Evolutionary conservation across 2,888 invertebrate species (phyloP), one percentile per base, ranked within the genome.

Genomic region (Leptothorax acervorum): DNA sequence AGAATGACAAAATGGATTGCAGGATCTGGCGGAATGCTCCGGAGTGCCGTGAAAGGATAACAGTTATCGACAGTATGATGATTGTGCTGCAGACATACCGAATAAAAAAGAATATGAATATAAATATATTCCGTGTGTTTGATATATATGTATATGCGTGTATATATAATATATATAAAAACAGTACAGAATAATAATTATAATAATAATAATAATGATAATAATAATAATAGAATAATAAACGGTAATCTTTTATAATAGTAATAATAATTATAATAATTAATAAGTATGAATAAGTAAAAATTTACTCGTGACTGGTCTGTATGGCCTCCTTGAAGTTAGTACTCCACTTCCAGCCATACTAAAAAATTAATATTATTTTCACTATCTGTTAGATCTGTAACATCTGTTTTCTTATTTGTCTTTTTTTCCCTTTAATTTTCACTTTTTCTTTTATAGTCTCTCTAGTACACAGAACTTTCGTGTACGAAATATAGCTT

Each of bases 261-360:
- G 88, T 92, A 92, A 70, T 82, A 86, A 85, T 89, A 87, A 82
- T 93, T 84, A 89, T 89, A 89, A 86, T 89, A 93, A 93, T 92
- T 92, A 92, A 93, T 92, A 93, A 92, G 90, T 93, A 93, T 93
- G 92, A 93, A 92, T 92, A 90, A 91, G 88, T 93, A 93, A 93
- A 92, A 93, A 92, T 93, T 97, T 97, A 97, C 97, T 97, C 97
- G 96, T 97, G 97, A 96, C 97, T 97, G 96, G 97, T 97, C 93
- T 94, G 94, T 96, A 98, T 97, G 96, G 98, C 98, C 97, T 98
- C 98, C 97, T 97, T 98, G 98, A 98, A 98, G 98, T 98, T 97
- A 96, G 98, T 97, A 97, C 98, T 98, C 97, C 98, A 97, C 97
- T 98, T 98, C 98, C 98, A 98, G 97, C 97, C 98, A 97, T 97